Base-by-base conservation (phyloP, 2,888 invertebrate species). In the Ethmia dodecea region DNA sequence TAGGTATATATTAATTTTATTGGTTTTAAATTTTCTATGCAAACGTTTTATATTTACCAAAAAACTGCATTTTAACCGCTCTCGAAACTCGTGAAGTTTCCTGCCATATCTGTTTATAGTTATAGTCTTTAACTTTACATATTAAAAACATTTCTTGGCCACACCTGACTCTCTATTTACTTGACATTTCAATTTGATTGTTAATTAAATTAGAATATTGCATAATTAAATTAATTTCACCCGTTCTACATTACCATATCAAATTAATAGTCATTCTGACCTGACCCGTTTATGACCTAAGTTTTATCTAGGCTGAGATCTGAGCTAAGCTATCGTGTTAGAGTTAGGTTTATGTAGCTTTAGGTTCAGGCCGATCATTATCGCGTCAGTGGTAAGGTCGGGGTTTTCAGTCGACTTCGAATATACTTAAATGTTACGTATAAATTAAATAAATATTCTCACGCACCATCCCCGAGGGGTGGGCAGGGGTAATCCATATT, bases 261-360 rank as follows among this genome's bases (percentile, higher is more conserved):
- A 15, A 28, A 16, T 45, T 46, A 46, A 51, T 10, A 11, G 52
- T 57, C 43, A 50, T 46, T 61, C 54, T 50, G 50, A 69, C 73
- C 58, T 79, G 81, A 77, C 77, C 78, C 47, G 62, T 55, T 71
- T 60, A 62, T 50, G 58, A 53, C 65, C 73, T 62, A 63, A 65
- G 69, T 70, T 72, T 61, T 70, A 79, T 77, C 79, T 65, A 59
- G 58, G 53, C 60, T 55, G 50, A 55, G 63, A 79, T 79, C 73
- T 69, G 49, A 61, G 61, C 64, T 69, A 66, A 60, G 52, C 47
- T 75, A 78, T 78, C 73, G 62, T 47, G 46, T 53, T 47, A 42
- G 49, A 72, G 69, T 67, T 59, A 59, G 56, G 44, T 64, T 66
- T 60, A 68, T 53, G 59, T 71, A 69, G 65, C 63, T 59, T 56